Base-by-base conservation (phyloP, 2,888 invertebrate species). In the Thalpophila matura region DNA sequence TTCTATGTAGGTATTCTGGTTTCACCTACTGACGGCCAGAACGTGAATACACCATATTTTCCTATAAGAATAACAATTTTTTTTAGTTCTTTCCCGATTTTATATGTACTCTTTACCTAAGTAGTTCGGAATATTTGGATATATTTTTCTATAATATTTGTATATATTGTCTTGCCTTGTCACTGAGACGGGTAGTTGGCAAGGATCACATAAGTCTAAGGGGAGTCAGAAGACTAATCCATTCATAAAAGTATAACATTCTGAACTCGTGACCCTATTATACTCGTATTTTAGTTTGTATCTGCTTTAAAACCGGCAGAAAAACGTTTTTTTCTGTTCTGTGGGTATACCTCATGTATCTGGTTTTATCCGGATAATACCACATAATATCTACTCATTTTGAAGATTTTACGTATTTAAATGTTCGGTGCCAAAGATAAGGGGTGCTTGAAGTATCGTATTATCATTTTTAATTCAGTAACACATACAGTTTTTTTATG, bases 181-280 rank as follows among this genome's bases (percentile, higher is more conserved):
- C 4, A 12, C 5, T 16, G 14, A 31, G 14, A 2, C 53, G 31
- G 64, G 64, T 12, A 2, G 12, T 4, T 40, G 33, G 6, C 16
- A 35, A 43, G 55, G 22, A 50, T 29, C 31, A 53, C 16, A 35
- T 5, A 38, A 9, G 18, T 3, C 12, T 6, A 7, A 37, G 18
- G 27, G 40, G 18, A 51, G 1, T 22, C 47, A 49, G 18, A 33
- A 54, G 31, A 40, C 33, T 31, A 16, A 63, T 51, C 22, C 22
- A 14, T 61, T 46, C 18, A 43, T 38, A 18, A 38, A 53, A 38
- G 47, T 31, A 24, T 5, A 51, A 10, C n/a, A 7, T 26, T 18
- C n/a, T 50, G 53, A 57, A 50, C 45, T 37, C 18, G 1, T 7
- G 42, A 57, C 61, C 49, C 43, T 12, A 29, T 33, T 54, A 53